Conservation (phyloP, 1,140 invertebrate genomes). For the Zaprionus camerounensis region DNA sequence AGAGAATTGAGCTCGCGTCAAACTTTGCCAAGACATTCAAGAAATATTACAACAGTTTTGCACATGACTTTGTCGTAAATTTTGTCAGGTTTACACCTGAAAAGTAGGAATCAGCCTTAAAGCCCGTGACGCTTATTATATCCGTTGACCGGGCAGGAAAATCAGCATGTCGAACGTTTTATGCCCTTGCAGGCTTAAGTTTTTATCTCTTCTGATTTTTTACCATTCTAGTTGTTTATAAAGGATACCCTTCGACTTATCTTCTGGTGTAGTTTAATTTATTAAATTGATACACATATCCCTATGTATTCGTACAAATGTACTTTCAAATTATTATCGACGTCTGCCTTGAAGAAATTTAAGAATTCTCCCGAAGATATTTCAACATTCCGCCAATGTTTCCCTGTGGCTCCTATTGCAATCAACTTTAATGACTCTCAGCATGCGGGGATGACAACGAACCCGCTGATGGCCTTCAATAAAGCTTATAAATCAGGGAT, state of each 20-base stretch:
- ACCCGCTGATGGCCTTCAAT: slow-evolving; percentile 46
- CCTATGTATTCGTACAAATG: too few relatives aligned
- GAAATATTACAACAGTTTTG: slow-evolving; percentile 23
- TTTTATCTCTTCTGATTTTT: not conserved
- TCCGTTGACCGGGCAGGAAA: too few relatives aligned
- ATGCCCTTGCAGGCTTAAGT: too few relatives aligned
- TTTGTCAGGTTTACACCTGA: slow-evolving; percentile 15
- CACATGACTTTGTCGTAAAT: slow-evolving; percentile 19
- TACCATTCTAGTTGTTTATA: too few relatives aligned
- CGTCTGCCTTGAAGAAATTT: too few relatives aligned
- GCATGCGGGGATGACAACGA: slow-evolving; percentile 4
- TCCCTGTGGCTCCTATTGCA: not conserved
- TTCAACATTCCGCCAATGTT: too few relatives aligned
- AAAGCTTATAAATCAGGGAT: slow-evolving; percentile 57
- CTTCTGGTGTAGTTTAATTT: too few relatives aligned
- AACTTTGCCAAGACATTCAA: slow-evolving; percentile 21
- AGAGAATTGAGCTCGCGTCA: not conserved
- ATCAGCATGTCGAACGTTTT: too few relatives aligned
- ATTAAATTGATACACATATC: too few relatives aligned
- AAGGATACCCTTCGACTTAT: too few relatives aligned
- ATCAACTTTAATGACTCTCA: slow-evolving; percentile 52
- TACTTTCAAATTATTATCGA: too few relatives aligned
- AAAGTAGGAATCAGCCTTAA: not conserved
- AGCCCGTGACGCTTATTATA: not conserved
- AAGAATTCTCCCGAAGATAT: too few relatives aligned